Conservation (phyloP, 2,797 vertebrate species). For the Argyrosomus regius region DNA sequence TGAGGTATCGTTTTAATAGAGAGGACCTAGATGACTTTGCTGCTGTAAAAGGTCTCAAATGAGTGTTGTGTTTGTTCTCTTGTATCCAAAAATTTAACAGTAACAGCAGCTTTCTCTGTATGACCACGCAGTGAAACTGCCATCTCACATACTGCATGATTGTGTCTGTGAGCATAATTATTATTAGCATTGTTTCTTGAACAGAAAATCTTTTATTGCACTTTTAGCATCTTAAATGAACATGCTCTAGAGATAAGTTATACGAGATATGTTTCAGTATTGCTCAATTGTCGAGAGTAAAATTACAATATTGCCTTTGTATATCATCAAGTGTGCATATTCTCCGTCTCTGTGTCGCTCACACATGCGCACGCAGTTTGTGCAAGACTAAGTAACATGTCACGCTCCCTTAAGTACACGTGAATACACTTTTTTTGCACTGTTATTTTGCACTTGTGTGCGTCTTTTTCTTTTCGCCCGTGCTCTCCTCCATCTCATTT, state of each 20-base stretch:
- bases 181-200: conserved; percentile 6
- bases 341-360: conserved; percentile 20
- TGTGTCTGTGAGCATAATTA: conserved; percentile 20
- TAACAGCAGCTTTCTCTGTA: conserved; percentile 21
- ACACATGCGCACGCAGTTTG: conserved; percentile 44
- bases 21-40: conserved; percentile 29
- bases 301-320: conserved; percentile 7
- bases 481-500: conserved; percentile 35
- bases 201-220: conserved; percentile 12
- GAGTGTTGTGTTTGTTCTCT: conserved; percentile 22
- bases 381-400: conserved; percentile 59
- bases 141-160: conserved; percentile 23
- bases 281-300: not conserved
- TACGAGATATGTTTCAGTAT: not conserved
- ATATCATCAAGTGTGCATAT: conserved; percentile 24
- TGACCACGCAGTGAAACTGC: conserved; percentile 11
- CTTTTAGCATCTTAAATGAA: conserved; percentile 13
- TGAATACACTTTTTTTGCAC: conserved; percentile 58
- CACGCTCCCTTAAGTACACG: conserved; percentile 54
- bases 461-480: conserved; percentile 35
- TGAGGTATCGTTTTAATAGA: conserved; percentile 6
- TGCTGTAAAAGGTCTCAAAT: conserved; percentile 26
- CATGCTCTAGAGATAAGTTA: not conserved
- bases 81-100: not conserved
- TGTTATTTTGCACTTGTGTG: conserved; percentile 43